A percentile compares a stretch with the other conserved stretches of the same genome.
phyloP scores from a whole-genome alignment of 2,113 vertebrate species.

The Hystrix brachyura region DNA sequence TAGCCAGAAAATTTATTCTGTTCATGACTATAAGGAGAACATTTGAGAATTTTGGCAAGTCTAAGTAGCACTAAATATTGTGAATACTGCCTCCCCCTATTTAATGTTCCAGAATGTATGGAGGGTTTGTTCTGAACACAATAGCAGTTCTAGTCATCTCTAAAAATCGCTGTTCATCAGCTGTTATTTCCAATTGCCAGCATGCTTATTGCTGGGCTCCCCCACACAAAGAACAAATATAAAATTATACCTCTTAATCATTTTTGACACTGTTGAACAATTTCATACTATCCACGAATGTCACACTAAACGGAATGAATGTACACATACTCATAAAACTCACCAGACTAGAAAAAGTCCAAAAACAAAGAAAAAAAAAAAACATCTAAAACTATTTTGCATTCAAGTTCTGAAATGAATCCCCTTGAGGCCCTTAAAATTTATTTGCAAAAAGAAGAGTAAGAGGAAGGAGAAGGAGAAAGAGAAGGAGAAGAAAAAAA shows the following conservation, averaged over 20 bases:
- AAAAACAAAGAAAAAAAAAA: not conserved
- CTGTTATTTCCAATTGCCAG: conserved; percentile 53
- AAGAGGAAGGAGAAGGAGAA: not conserved
- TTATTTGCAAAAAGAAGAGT: not conserved
- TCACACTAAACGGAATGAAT: conserved; percentile 39
- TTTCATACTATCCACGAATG: conserved; percentile 63
- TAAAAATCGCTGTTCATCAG: conserved; percentile 39
- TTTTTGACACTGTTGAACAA: conserved; percentile 48
- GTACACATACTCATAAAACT: conserved; percentile 19
- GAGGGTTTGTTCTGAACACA: conserved; percentile 65
- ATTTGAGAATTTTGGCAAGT: conserved; percentile 14
- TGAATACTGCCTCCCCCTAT: not conserved
- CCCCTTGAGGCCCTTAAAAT: conserved; percentile 29
- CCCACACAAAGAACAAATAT: conserved; percentile 60
- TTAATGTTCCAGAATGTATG: conserved; percentile 56
- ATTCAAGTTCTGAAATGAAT: conserved; percentile 15
- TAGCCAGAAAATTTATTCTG: conserved; percentile 6
- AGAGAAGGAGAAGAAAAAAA: not conserved
- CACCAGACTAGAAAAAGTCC: not conserved
- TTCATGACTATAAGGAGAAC: conserved; percentile 33
- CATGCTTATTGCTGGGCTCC: conserved; percentile 6
- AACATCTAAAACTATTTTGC: conserved; percentile 1
- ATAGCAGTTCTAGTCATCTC: not conserved
- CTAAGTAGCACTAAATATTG: conserved; percentile 56
- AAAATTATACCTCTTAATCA: conserved; percentile 61